A percentile compares a stretch with the other conserved stretches of the same genome.
These are phyloP conservation scores for Typhlichthys subterraneus DNA, from an alignment of 2,797 vertebrate genomes.

Conservation along the genomic window DNA sequence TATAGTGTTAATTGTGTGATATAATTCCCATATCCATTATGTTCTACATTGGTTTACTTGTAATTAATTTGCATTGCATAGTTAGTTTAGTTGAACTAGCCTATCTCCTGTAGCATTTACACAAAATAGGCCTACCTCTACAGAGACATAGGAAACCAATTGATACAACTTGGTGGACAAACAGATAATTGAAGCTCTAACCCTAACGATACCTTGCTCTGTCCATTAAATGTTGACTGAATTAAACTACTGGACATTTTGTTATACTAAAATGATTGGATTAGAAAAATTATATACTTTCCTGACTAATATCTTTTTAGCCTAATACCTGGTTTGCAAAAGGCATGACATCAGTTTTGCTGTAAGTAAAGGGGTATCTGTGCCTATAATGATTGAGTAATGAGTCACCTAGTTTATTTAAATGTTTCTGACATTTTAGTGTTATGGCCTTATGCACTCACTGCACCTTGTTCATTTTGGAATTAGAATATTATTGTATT, in stretches of 20 bases:
- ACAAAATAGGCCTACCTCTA: too few species aligned
- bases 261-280: constrained; percentile 14
- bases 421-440: background rate
- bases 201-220: constrained; percentile 4
- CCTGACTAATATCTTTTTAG: constrained; percentile 34
- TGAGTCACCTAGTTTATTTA: background rate
- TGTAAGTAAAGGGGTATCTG: constrained; percentile 30
- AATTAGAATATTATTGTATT: background rate
- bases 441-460: constrained; percentile 3
- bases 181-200: background rate
- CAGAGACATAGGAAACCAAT: background rate
- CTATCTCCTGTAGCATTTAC: too few species aligned
- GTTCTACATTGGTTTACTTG: too few species aligned
- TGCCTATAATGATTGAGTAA: constrained; percentile 36
- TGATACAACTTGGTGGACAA: background rate
- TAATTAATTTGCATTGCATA: too few species aligned
- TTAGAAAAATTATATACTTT: constrained; percentile 7
- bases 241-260: constrained; percentile 17
- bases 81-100: too few species aligned
- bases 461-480: background rate
- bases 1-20: too few species aligned
- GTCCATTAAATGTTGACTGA: constrained; percentile 1
- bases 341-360: constrained; percentile 27
- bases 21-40: too few species aligned
- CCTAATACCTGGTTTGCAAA: constrained; percentile 32